These are phyloP conservation scores for Onychostoma macrolepis DNA, from an alignment of 2,113 vertebrate genomes.

Conservation along the genomic window DNA sequence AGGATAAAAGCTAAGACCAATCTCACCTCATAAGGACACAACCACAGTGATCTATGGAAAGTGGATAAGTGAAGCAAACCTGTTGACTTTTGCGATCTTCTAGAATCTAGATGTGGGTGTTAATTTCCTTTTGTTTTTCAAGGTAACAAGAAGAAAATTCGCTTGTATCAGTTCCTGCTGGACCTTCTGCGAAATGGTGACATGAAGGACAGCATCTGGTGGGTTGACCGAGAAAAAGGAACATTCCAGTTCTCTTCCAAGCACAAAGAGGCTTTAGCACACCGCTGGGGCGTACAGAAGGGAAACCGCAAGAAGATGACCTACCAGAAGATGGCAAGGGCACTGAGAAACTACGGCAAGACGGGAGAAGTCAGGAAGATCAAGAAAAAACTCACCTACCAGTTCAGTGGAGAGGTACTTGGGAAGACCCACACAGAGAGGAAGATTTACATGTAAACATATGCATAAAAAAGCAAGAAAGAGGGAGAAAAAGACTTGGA, in stretches of 20 bases:
- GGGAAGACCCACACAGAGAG: constrained; percentile 84
- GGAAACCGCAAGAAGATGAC: constrained; percentile 99
- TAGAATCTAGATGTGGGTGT: constrained; percentile 4
- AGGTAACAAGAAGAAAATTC: constrained; percentile 99
- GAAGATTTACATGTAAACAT: constrained; percentile 81
- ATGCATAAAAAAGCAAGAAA: neutral
- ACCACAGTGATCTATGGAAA: neutral
- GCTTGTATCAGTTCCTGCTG: constrained; percentile 96
- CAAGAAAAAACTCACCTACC: constrained; percentile 98
- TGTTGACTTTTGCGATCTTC: neutral
- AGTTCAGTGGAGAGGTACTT: constrained; percentile 97
- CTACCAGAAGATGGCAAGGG: constrained; percentile 99
- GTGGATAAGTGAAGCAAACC: neutral
- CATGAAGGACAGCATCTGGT: constrained; percentile 99
- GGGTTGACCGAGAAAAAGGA: constrained; percentile 98
- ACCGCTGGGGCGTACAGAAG: constrained; percentile 98
- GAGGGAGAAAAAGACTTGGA: neutral
- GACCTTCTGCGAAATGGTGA: constrained; percentile 94
- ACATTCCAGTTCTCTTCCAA: constrained; percentile 99
- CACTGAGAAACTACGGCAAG: constrained; percentile 97
- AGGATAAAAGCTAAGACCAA: neutral
- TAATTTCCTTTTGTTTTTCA: constrained; percentile 54
- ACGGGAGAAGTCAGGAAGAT: constrained; percentile 98
- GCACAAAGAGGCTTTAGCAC: constrained; percentile 94
- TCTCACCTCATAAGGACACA: neutral